Conservation (phyloP, 1,140 invertebrate genomes). For the Drosophila pseudoobscura region DNA sequence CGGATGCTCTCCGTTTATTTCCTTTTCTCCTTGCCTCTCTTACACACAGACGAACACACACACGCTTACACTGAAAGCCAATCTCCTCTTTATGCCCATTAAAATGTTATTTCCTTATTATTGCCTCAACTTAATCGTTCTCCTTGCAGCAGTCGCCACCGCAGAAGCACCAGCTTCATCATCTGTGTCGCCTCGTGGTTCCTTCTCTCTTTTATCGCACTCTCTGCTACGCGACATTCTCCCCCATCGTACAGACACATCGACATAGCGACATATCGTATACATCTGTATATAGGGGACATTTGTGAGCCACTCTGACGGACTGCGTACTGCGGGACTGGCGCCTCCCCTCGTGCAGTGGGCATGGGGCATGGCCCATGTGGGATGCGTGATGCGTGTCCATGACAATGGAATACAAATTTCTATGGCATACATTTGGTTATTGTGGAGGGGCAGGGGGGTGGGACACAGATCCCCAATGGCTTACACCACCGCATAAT, state of each 20-base stretch:
- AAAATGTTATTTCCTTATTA: conserved; percentile 82
- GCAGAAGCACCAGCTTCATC: conserved; percentile 22
- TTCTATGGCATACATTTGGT: conserved; percentile 65
- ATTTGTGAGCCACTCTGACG: conserved; percentile 47
- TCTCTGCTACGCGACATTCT: conserved; percentile 10
- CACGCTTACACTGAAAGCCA: conserved; percentile 5
- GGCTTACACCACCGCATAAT: conserved; percentile 66
- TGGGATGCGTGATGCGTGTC: conserved; percentile 49
- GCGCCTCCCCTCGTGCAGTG: neutral
- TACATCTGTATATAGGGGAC: conserved; percentile 38
- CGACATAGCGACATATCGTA: neutral
- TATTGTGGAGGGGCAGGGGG: conserved; percentile 5
- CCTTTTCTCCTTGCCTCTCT: conserved; percentile 1
- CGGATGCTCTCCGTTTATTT: too few relatives aligned
- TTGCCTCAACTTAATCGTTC: conserved; percentile 71
- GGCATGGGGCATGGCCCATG: too few relatives aligned
- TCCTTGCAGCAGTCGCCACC: conserved; percentile 25
- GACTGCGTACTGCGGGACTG: conserved; percentile 44
- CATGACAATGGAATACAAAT: conserved; percentile 64
- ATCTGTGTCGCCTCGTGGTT: neutral
- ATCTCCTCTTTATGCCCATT: conserved; percentile 54
- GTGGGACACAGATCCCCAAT: too few relatives aligned
- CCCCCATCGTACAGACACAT: conserved; percentile 1
- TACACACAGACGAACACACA: neutral
- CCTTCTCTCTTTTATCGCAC: conserved; percentile 38